phyloP scores from a whole-genome alignment of 2,113 vertebrate genomes.

The Myotis yumanensis region DNA sequence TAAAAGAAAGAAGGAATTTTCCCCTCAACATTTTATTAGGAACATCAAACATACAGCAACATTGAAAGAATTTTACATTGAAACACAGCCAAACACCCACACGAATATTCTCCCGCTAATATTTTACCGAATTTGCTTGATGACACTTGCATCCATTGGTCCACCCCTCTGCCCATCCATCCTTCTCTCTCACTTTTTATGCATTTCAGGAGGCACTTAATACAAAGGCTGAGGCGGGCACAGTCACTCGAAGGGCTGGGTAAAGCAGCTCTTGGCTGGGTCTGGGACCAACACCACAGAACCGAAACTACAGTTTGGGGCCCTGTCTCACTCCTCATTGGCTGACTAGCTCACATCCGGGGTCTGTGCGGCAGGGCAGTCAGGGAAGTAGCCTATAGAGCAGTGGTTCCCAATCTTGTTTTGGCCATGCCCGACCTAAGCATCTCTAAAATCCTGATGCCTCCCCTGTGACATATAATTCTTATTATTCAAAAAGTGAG shows the following conservation, averaged over 20 bases:
- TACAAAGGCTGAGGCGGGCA: not conserved
- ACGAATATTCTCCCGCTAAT: not conserved
- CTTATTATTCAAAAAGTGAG: too few relatives aligned
- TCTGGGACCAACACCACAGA: not conserved
- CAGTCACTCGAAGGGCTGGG: not conserved
- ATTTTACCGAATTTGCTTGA: not conserved
- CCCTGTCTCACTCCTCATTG: not conserved
- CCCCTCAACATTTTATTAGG: not conserved
- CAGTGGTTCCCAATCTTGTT: not conserved
- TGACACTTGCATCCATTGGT: not conserved
- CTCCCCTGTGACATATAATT: too few relatives aligned
- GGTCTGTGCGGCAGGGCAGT: not conserved
- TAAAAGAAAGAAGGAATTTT: not conserved
- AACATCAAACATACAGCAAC: not conserved
- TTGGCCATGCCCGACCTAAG: too few relatives aligned
- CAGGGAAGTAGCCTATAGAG: not conserved
- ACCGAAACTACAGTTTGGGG: not conserved
- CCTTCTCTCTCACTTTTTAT: not conserved
- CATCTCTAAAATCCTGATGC: too few relatives aligned
- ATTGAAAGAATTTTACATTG: not conserved
- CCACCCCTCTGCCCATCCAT: not conserved
- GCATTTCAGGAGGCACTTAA: not conserved
- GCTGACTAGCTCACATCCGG: not conserved
- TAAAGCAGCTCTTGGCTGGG: not conserved
- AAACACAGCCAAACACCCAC: not conserved